These are phyloP conservation scores for Tetanocera ferruginea DNA, from an alignment of 2,888 invertebrate genomes.

Conservation along the genomic window DNA sequence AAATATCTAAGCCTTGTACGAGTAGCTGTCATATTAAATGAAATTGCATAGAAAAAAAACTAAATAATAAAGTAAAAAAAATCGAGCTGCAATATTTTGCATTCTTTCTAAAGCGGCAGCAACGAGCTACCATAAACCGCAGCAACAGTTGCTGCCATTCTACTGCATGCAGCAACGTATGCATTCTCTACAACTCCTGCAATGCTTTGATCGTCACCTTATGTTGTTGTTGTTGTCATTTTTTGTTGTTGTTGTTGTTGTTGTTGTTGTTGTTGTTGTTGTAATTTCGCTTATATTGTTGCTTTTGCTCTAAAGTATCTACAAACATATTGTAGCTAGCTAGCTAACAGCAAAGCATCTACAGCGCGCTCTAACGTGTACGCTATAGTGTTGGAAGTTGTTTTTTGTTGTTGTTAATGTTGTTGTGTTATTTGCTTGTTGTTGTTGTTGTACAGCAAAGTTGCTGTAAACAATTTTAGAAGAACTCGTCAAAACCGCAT, in stretches of 20 bases:
- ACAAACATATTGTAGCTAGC: too few relatives aligned
- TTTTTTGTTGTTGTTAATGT: constrained; percentile 41
- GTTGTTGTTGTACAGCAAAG: constrained; percentile 50
- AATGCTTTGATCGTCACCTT: constrained; percentile 4
- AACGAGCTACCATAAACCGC: too few relatives aligned
- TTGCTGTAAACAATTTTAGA: constrained; percentile 67
- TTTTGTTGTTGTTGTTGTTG: constrained; percentile 36
- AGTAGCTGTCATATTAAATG: too few relatives aligned
- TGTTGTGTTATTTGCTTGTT: constrained; percentile 42
- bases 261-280: constrained; percentile 17
- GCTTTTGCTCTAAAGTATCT: background rate
- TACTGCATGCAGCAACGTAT: background rate
- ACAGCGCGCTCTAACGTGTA: background rate
- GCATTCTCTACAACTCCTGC: constrained; percentile 4
- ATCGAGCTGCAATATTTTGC: too few relatives aligned
- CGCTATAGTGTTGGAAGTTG: background rate
- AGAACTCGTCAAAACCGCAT: constrained; percentile 69
- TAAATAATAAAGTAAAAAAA: too few relatives aligned
- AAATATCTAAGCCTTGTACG: too few relatives aligned
- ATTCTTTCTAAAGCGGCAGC: too few relatives aligned
- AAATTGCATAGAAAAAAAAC: too few relatives aligned
- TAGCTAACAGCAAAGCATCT: background rate
- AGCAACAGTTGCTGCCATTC: background rate
- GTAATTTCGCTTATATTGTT: background rate
- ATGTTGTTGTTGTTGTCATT: constrained; percentile 1